phyloP scores from a whole-genome alignment of 2,888 invertebrate genomes.

The Eupithecia inturbata region DNA sequence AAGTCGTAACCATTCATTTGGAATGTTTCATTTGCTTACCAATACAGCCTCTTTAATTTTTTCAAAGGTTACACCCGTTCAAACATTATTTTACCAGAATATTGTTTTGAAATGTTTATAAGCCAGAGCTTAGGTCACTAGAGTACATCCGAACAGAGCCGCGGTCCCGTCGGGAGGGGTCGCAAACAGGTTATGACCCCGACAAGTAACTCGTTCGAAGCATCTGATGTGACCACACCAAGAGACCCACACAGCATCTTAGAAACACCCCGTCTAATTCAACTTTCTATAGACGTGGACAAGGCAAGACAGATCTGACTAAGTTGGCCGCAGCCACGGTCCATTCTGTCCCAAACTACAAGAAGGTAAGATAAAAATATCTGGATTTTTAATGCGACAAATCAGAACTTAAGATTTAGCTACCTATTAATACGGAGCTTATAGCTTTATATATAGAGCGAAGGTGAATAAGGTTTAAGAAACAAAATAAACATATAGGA shows the following conservation, averaged over 20 bases:
- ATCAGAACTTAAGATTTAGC: conserved; percentile 56
- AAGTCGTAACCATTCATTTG: neutral
- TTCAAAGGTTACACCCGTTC: neutral
- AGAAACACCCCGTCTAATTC: conserved; percentile 50
- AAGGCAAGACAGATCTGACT: conserved; percentile 53
- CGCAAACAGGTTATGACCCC: conserved; percentile 84
- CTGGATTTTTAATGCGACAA: conserved; percentile 64
- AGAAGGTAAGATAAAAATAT: conserved; percentile 77
- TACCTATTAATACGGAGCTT: conserved; percentile 26
- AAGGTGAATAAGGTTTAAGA: conserved; percentile 13
- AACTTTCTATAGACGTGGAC: conserved; percentile 38
- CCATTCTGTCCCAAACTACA: conserved; percentile 73
- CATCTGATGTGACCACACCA: conserved; percentile 67
- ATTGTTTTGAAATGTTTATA: conserved; percentile 62
- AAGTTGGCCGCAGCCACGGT: conserved; percentile 62
- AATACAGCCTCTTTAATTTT: neutral
- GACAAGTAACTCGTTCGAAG: conserved; percentile 82
- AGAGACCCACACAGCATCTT: conserved; percentile 61
- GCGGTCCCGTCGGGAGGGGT: conserved; percentile 80
- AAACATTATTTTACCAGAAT: conserved; percentile 11
- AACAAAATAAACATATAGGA: conserved; percentile 17
- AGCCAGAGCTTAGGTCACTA: conserved; percentile 69
- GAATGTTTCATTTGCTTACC: neutral
- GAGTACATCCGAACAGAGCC: conserved; percentile 68
- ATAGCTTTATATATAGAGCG: too few relatives aligned